Conservation (phyloP, 92 coral and sea anemone species). For the Muricea muricata region DNA sequence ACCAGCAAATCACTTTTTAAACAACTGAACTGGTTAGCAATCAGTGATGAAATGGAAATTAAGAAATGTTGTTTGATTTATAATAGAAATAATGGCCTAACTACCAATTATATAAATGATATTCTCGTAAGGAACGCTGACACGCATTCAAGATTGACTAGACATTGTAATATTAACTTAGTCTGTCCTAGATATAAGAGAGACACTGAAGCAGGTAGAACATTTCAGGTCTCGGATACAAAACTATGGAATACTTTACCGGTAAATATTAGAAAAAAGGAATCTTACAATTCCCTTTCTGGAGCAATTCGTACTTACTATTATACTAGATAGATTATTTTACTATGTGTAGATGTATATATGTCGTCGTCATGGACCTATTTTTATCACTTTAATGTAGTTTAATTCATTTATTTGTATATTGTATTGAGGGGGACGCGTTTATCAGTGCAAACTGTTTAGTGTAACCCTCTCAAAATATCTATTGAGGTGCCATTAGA, state of each 20-base stretch:
- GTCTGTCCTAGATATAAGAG: background rate
- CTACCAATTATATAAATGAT: slow-evolving; percentile 21
- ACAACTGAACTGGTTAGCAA: background rate
- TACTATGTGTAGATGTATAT: no score
- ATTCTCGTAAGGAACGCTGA: slow-evolving; percentile 8
- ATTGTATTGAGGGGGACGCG: background rate
- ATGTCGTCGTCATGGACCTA: no score
- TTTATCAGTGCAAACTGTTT: no score
- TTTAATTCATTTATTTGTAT: no score
- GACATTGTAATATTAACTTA: background rate
- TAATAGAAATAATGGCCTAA: no score
- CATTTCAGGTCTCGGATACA: background rate
- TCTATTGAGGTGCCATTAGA: no score
- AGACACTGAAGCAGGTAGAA: background rate
- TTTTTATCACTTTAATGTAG: no score
- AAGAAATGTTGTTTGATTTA: no score
- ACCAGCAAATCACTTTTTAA: background rate
- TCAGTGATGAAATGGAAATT: no score
- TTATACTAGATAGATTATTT: background rate
- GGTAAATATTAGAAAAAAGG: no score
- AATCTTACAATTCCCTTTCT: background rate
- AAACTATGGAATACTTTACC: slow-evolving; percentile 46
- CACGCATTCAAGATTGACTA: no score
- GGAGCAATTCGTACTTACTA: background rate
- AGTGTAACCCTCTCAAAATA: slow-evolving; percentile 9